Conservation (phyloP, 1,140 invertebrate species). For the Drosophila setifemur region DNA sequence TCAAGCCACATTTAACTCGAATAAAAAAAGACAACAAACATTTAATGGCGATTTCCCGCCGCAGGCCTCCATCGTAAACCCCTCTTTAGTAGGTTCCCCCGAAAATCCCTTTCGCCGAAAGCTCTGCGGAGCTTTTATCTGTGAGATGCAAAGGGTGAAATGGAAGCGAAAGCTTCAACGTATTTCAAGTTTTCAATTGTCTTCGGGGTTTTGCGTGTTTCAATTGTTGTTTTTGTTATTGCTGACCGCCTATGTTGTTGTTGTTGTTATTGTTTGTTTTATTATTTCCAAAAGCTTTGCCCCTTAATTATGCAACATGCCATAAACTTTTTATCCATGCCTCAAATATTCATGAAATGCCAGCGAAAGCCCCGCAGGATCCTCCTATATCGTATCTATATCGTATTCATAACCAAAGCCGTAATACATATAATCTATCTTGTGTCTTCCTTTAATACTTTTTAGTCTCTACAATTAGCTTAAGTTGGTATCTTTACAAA, state of each 20-base stretch:
- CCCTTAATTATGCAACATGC: conserved; percentile 62
- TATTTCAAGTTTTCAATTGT: conserved; percentile 45
- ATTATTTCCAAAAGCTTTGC: conserved; percentile 53
- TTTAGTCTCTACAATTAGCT: too few species aligned
- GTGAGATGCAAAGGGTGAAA: conserved; percentile 8
- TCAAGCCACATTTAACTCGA: conserved; percentile 38
- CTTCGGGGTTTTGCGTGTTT: conserved; percentile 10
- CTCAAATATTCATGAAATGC: background rate
- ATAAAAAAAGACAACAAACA: conserved; percentile 15
- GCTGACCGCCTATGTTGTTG: conserved; percentile 1
- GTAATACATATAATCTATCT: too few species aligned
- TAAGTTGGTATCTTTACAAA: background rate
- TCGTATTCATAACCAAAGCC: too few species aligned
- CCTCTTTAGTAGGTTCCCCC: background rate
- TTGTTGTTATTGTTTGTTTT: too few species aligned
- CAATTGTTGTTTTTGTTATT: background rate
- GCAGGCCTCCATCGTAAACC: background rate
- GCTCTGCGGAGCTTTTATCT: background rate
- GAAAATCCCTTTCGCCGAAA: background rate
- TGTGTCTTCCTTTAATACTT: background rate
- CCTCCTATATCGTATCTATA: too few species aligned
- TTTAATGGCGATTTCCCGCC: conserved; percentile 11
- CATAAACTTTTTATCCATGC: conserved; percentile 46
- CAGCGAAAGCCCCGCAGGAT: background rate
- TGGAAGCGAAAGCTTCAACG: conserved; percentile 40